Conservation (phyloP, 2,888 invertebrate genomes). For the Abrostola tripartita region DNA sequence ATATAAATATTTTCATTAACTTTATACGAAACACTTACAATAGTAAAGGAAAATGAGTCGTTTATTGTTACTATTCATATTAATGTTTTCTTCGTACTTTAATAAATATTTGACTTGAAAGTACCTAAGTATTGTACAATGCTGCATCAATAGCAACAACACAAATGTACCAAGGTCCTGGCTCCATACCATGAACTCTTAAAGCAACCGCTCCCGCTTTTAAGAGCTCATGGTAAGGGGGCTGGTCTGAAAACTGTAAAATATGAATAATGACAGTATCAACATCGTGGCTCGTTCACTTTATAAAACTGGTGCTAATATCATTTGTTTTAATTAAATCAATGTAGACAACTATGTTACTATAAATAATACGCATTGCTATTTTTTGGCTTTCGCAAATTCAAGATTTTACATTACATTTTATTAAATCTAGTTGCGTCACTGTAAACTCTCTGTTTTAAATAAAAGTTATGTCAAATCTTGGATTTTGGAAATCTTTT, state of each 20-base stretch:
- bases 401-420: background rate
- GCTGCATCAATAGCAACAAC: too few species aligned
- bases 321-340: conserved; percentile 10
- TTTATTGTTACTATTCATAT: background rate
- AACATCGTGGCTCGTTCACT: background rate
- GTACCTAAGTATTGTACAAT: too few species aligned
- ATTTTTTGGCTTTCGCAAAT: background rate
- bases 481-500: background rate
- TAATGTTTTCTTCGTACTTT: background rate
- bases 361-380: background rate
- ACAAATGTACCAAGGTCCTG: too few species aligned
- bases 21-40: background rate
- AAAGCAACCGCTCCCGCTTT: too few species aligned
- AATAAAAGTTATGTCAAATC: background rate
- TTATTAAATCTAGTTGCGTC: background rate
- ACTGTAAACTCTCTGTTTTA: background rate
- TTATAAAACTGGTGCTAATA: conserved; percentile 24
- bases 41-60: background rate
- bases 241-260: too few species aligned
- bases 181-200: too few species aligned
- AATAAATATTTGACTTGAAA: too few species aligned
- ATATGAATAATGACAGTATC: too few species aligned
- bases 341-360: background rate
- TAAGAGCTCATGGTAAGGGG: too few species aligned
- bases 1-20: background rate